Conservation (phyloP, 1,140 invertebrate species). For the Megathymus violae region DNA sequence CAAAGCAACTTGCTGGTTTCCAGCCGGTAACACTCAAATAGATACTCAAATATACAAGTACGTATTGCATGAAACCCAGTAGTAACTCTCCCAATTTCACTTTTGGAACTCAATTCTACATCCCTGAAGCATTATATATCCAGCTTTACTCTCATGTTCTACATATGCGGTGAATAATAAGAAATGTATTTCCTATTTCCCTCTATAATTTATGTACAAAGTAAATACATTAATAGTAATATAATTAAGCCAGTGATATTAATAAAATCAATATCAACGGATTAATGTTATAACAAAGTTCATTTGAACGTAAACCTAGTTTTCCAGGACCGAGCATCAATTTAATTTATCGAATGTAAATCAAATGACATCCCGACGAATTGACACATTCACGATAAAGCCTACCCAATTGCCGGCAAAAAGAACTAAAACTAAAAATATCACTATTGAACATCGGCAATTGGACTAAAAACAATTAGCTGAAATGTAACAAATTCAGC, state of each 20-base stretch:
- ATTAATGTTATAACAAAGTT: not conserved
- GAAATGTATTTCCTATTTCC: too few species aligned
- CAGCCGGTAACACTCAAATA: not conserved
- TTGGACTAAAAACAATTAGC: slow-evolving; percentile 32
- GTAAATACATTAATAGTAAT: too few species aligned
- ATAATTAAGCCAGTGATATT: too few species aligned
- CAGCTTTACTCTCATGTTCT: too few species aligned
- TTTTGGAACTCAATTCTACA: not conserved
- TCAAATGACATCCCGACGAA: slow-evolving; percentile 21
- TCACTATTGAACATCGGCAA: slow-evolving; percentile 14
- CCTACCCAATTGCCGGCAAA: slow-evolving; percentile 11
- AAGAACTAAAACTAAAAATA: slow-evolving; percentile 24
- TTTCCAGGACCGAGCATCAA: slow-evolving; percentile 2
- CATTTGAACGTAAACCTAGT: not conserved
- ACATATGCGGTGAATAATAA: too few species aligned
- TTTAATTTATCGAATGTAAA: slow-evolving; percentile 19
- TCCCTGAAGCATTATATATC: not conserved
- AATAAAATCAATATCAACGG: too few species aligned
- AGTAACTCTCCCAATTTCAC: not conserved
- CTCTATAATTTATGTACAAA: too few species aligned
- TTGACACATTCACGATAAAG: slow-evolving; percentile 20
- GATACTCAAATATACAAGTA: too few species aligned
- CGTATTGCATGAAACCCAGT: not conserved
- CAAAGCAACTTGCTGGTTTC: slow-evolving; percentile 45
- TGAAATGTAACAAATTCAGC: slow-evolving; percentile 33